phyloP scores from a whole-genome alignment of 2,113 vertebrate genomes.

The Odontophorus gujanensis region DNA sequence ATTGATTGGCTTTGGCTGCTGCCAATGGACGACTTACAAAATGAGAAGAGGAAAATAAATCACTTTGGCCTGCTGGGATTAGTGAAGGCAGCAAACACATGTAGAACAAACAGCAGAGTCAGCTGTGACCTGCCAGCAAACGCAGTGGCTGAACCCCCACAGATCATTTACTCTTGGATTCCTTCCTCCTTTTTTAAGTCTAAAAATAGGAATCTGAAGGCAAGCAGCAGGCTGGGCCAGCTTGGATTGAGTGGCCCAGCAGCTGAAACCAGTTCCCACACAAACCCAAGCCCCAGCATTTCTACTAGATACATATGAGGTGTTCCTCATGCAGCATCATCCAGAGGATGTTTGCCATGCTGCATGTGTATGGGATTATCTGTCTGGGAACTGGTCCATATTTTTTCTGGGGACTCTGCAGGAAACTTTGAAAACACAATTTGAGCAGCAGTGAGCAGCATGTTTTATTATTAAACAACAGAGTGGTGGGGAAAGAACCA shows the following conservation, averaged over 20 bases:
- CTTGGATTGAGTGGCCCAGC: neutral
- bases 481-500: neutral
- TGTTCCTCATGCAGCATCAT: neutral
- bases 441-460: neutral
- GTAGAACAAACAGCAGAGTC: constrained; percentile 2
- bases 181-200: neutral
- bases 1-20: constrained; percentile 35
- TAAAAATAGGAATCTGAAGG: neutral
- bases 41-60: constrained; percentile 24
- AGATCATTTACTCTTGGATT: neutral
- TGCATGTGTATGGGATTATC: neutral
- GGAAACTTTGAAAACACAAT: neutral
- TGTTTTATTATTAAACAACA: neutral
- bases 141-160: rapidly evolving
- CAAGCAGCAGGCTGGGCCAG: rapidly evolving
- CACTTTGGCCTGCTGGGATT: neutral
- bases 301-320: neutral
- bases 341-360: neutral
- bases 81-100: neutral
- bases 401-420: neutral
- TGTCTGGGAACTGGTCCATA: neutral
- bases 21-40: neutral
- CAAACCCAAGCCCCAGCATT: neutral
- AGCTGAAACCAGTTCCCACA: rapidly evolving
- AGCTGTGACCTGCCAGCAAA: neutral